Conservation (phyloP, 2,888 invertebrate species). For the Corbicula japonica region DNA sequence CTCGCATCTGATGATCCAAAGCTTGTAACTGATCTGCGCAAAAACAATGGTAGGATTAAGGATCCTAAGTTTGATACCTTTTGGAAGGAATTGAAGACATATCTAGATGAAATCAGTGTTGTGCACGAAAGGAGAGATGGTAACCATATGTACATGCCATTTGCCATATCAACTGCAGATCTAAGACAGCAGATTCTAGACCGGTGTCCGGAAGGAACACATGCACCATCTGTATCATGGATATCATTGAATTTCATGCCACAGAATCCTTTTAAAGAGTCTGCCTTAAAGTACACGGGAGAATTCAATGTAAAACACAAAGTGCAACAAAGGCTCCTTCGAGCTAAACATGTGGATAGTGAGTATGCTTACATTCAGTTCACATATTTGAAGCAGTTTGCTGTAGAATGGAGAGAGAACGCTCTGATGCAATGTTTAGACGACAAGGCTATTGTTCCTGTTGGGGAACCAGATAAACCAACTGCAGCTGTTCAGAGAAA, state of each 20-base stretch:
- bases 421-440: slow-evolving; percentile 40
- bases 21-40: slow-evolving; percentile 23
- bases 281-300: slow-evolving; percentile 37
- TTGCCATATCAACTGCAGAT: slow-evolving; percentile 40
- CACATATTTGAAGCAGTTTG: slow-evolving; percentile 45
- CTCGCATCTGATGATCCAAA: slow-evolving; percentile 5
- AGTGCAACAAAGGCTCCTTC: slow-evolving; percentile 30
- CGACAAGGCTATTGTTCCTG: slow-evolving; percentile 62
- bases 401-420: slow-evolving; percentile 26
- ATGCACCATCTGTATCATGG: slow-evolving; percentile 45
- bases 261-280: slow-evolving; percentile 15
- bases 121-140: slow-evolving; percentile 53
- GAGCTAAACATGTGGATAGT: slow-evolving; percentile 25
- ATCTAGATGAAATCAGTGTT: slow-evolving; percentile 34
- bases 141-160: slow-evolving; percentile 30
- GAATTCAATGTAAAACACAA: slow-evolving; percentile 27
- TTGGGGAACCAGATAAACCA: slow-evolving; percentile 48
- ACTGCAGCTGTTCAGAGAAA: slow-evolving; percentile 38
- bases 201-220: slow-evolving; percentile 24
- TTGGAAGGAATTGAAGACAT: slow-evolving; percentile 31
- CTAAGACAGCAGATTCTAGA: slow-evolving; percentile 19
- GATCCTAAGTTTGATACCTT: slow-evolving; percentile 39
- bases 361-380: slow-evolving; percentile 39
- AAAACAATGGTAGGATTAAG: slow-evolving; percentile 35
- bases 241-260: slow-evolving; percentile 44